Percentiles rank a stretch among this genome's conserved stretches.
Evolutionary conservation across 2,888 invertebrate genomes (phyloP).

Genomic region (Trichopria drosophilae): DNA sequence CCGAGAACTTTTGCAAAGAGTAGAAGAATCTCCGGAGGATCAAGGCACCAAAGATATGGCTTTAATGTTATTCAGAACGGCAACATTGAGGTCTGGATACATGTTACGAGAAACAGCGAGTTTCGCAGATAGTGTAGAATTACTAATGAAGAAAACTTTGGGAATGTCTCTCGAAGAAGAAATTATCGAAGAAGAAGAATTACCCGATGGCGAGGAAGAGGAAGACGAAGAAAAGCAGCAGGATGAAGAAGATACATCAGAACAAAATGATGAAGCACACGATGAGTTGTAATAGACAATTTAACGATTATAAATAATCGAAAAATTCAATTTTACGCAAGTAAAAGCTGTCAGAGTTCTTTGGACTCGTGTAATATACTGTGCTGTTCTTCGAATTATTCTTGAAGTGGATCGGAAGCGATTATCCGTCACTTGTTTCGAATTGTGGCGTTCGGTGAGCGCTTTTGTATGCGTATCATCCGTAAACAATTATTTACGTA

Average conservation of each 20-base stretch:
- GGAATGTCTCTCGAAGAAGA: conserved; percentile 77
- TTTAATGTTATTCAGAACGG: conserved; percentile 86
- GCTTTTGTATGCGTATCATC: too few relatives aligned
- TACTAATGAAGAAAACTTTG: conserved; percentile 80
- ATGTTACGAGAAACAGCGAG: conserved; percentile 82
- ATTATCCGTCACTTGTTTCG: too few relatives aligned
- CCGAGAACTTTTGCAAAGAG: conserved; percentile 83
- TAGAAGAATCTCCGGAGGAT: conserved; percentile 78
- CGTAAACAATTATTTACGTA: too few relatives aligned
- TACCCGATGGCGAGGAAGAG: conserved; percentile 34
- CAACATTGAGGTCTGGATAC: conserved; percentile 92
- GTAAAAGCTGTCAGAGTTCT: too few relatives aligned
- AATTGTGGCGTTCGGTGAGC: too few relatives aligned
- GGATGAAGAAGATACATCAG: conserved; percentile 31
- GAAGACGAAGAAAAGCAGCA: conserved; percentile 45
- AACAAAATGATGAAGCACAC: conserved; percentile 60
- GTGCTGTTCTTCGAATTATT: too few relatives aligned
- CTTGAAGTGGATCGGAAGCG: too few relatives aligned
- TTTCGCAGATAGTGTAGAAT: conserved; percentile 89
- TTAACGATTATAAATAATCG: too few relatives aligned
- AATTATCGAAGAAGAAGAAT: conserved; percentile 55
- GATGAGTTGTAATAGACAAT: conserved; percentile 69
- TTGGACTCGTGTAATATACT: too few relatives aligned
- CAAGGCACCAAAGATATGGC: conserved; percentile 81
- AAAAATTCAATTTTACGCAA: too few relatives aligned